Percentiles rank a stretch among this genome's conserved stretches.
Conservation (phyloP, 2,888 invertebrate genomes). For the Microplitis manilae region DNA sequence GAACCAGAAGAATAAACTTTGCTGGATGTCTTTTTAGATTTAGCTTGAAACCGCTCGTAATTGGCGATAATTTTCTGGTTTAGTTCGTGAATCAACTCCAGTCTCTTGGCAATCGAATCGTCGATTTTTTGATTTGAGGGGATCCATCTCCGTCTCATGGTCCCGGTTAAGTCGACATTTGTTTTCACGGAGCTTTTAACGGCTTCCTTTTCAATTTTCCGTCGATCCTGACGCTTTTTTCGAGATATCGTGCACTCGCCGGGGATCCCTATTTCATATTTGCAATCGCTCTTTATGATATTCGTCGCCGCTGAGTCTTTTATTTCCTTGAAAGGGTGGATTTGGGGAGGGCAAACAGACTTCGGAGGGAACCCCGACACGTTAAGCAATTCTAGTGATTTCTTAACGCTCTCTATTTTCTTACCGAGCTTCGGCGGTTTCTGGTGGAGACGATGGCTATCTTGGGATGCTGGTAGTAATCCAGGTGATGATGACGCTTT, state of each 20-base stretch:
- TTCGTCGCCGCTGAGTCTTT: conserved; percentile 35
- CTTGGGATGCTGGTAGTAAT: conserved; percentile 4
- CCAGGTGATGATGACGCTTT: conserved; percentile 32
- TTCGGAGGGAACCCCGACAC: conserved; percentile 59
- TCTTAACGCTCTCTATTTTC: conserved; percentile 32
- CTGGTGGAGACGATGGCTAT: conserved; percentile 17
- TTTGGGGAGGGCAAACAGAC: conserved; percentile 26
- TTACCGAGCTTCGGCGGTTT: not conserved
- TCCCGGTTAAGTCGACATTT: conserved; percentile 48
- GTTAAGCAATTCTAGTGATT: conserved; percentile 58
- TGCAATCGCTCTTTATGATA: conserved; percentile 60
- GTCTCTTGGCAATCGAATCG: conserved; percentile 65
- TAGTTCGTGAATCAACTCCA: conserved; percentile 66
- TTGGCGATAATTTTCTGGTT: conserved; percentile 68
- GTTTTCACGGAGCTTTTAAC: conserved; percentile 16
- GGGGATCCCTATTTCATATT: conserved; percentile 60
- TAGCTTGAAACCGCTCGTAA: conserved; percentile 65
- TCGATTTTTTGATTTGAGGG: conserved; percentile 59
- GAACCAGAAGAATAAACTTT: not conserved
- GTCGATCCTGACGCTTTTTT: conserved; percentile 47
- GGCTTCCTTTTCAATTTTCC: conserved; percentile 25
- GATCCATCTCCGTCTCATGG: conserved; percentile 56
- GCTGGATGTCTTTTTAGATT: conserved; percentile 53
- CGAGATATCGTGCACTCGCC: conserved; percentile 52
- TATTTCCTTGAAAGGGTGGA: conserved; percentile 40